Conservation (phyloP, 2,113 vertebrate species). For the Sigmodon hispidus region DNA sequence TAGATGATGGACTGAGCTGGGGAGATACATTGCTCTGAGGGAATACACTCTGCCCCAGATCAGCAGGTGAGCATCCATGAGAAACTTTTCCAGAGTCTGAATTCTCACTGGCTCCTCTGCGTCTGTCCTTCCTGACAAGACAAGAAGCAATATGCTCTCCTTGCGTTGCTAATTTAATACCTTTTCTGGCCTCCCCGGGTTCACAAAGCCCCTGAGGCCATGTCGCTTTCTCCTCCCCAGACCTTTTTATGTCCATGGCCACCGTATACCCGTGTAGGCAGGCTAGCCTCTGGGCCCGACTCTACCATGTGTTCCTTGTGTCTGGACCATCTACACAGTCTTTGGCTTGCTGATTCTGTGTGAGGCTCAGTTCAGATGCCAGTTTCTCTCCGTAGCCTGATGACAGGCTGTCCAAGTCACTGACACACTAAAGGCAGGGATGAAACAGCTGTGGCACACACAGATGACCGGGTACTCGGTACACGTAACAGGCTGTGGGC, state of each 20-base stretch:
- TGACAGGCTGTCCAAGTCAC: neutral
- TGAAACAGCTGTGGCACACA: neutral
- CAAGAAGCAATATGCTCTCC: neutral
- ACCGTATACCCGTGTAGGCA: neutral
- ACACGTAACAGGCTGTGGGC: neutral
- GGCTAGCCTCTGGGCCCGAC: neutral
- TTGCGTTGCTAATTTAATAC: neutral
- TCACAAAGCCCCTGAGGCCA: neutral
- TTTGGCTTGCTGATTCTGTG: neutral
- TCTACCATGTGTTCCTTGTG: accelerated
- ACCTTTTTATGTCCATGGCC: accelerated
- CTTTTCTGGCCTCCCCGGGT: neutral
- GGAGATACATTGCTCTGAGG: neutral
- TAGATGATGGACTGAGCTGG: neutral
- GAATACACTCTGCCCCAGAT: neutral
- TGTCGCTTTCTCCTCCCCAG: neutral
- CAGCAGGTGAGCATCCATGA: neutral
- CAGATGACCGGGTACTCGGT: accelerated
- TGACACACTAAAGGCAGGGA: neutral
- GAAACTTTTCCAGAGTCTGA: neutral
- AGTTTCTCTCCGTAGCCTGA: neutral
- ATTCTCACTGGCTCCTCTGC: neutral
- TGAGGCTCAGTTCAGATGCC: neutral
- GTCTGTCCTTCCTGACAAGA: neutral
- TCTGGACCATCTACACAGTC: neutral